Base-by-base conservation (phyloP, 1,140 invertebrate genomes). In the Trichogramma pretiosum region DNA sequence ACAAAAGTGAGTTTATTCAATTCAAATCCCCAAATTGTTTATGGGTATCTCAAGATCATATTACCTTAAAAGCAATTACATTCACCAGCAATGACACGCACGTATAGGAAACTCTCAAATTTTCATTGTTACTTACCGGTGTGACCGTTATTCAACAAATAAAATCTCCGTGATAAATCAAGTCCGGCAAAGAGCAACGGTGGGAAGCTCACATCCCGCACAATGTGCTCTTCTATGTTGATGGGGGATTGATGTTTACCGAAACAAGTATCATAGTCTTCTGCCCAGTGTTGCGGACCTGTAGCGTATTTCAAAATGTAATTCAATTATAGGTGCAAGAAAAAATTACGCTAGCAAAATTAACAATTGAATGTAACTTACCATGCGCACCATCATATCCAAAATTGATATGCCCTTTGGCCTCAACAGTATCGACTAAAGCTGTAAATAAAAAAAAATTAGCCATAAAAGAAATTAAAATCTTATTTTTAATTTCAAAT, bases 171-270 rank as follows among this genome's bases (percentile, higher is more conserved):
- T 21, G 67, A 62, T 28, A 70, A 60, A 11, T 82, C 64, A 48
- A 86, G 78, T 37, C 79, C 74, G 7, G 65, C 49, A 59, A 84
- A 76, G 46, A 54, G 52, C 26, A 87, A 63, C 4, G 74, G 64
- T 0, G 76, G 72, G 33, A 81, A 70, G 14, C 62, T 71, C 5
- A 78, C 72, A 37, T 71, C 69, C 36, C 73, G 74, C 3, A 85
- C 83, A n/a, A 73, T 65, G 3, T 82, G 74, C 26, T 82, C 74
- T 53, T 83, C 77, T 40, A 90, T 89, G 58, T 90, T 83, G 33
- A 90, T 89, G 0, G 87, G 87, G 41, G 85, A 88, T 60, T 90
- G 87, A 56, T 82, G 79, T 64, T 87, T 87, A 16, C 86, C 85
- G 16, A 78, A 68, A 55, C 86, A 89, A 16, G 77, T 72, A 3